Evolutionary conservation across 2,113 vertebrate species (phyloP).

Genomic region (Suricata suricatta): DNA sequence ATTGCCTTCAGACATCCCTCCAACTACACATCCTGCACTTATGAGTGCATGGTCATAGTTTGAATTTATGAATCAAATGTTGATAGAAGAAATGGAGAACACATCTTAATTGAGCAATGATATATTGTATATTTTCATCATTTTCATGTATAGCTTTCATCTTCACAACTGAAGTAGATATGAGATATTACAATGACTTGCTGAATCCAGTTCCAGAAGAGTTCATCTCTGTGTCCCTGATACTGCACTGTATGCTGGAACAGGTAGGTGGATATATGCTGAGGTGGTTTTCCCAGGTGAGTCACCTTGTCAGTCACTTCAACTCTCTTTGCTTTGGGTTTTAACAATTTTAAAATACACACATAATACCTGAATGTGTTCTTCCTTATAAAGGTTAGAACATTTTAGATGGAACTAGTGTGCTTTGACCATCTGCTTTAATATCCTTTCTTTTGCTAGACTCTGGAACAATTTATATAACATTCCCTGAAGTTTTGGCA

Average conservation of each 20-base stretch:
- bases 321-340: background rate
- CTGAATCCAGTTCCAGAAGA: conserved; percentile 89
- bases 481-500: background rate
- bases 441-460: background rate
- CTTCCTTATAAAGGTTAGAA: background rate
- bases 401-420: background rate
- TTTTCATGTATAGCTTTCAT: background rate
- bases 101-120: background rate
- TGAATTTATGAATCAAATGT: background rate
- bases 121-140: background rate
- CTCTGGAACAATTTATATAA: background rate
- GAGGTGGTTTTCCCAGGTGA: background rate
- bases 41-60: background rate
- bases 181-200: conserved; percentile 90
- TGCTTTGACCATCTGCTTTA: background rate
- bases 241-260: conserved; percentile 92
- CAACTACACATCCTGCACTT: accelerated
- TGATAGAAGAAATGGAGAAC: background rate
- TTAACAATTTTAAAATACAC: background rate
- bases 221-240: conserved; percentile 89
- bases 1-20: background rate
- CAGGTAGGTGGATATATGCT: conserved; percentile 86
- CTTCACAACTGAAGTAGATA: conserved; percentile 84
- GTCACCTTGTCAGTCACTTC: background rate
- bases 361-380: background rate